Evolutionary conservation across 1,140 invertebrate genomes (phyloP).

Genomic region (Leptoteleia sp.): DNA sequence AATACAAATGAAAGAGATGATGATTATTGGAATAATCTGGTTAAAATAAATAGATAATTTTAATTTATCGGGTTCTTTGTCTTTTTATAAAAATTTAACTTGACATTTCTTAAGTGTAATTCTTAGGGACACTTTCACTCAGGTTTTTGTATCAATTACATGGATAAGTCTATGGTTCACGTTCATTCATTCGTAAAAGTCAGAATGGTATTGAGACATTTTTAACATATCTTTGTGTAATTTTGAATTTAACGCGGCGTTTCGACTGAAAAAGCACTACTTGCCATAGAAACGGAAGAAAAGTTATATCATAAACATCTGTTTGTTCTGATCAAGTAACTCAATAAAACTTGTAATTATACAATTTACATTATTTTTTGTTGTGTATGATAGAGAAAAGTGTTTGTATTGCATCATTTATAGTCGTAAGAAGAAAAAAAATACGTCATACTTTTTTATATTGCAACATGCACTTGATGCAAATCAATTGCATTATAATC

Average conservation of each 20-base stretch:
- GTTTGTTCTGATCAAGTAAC: not conserved
- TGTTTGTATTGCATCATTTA: constrained; percentile 2
- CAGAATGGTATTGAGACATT: too few relatives aligned
- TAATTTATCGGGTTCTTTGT: too few relatives aligned
- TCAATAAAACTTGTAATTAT: not conserved
- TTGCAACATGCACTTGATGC: constrained; percentile 7
- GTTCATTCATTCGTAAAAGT: not conserved
- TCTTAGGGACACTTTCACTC: not conserved
- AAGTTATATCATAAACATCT: constrained; percentile 8
- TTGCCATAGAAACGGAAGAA: not conserved
- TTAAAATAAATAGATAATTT: too few relatives aligned
- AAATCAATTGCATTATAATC: not conserved
- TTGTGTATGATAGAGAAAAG: constrained; percentile 13
- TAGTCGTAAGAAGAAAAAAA: not conserved
- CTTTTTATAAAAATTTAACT: not conserved
- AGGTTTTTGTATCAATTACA: not conserved
- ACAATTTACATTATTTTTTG: constrained; percentile 5
- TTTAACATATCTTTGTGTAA: too few relatives aligned
- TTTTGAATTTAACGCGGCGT: too few relatives aligned
- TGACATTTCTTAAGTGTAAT: not conserved
- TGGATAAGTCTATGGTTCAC: not conserved
- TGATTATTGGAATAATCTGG: too few relatives aligned
- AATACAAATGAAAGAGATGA: too few relatives aligned
- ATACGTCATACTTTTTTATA: not conserved
- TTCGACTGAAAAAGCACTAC: too few relatives aligned